Evolutionary conservation across 2,113 vertebrate species (phyloP).

Genomic region (Triplophysa dalaica): DNA sequence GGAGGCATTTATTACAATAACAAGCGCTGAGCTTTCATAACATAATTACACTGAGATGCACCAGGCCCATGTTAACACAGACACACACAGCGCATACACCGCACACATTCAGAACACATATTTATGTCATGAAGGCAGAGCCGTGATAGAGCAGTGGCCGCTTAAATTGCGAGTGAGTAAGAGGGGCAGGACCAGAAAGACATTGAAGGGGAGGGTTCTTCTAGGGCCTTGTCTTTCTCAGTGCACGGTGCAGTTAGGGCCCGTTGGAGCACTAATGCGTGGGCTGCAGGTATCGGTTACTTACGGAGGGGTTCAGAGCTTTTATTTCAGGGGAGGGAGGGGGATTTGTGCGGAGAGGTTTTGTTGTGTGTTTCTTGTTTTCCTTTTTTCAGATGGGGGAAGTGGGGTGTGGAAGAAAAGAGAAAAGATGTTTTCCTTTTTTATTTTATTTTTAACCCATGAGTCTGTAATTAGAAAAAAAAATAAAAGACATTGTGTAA

Average conservation of each 20-base stretch:
- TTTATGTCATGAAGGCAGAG: conserved; percentile 65
- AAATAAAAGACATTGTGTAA: conserved; percentile 79
- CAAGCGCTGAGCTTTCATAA: conserved; percentile 73
- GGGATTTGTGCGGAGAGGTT: conserved; percentile 62
- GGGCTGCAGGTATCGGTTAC: conserved; percentile 62
- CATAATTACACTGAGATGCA: conserved; percentile 39
- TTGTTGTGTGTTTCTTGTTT: conserved; percentile 42
- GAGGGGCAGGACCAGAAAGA: conserved; percentile 66
- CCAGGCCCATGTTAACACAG: conserved; percentile 50
- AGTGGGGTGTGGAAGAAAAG: conserved; percentile 61
- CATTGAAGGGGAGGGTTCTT: conserved; percentile 50
- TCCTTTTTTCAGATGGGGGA: conserved; percentile 59
- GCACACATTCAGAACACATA: conserved; percentile 61
- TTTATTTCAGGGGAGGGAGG: conserved; percentile 65
- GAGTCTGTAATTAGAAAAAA: conserved; percentile 79
- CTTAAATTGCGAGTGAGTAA: conserved; percentile 62
- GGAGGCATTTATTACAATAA: conserved; percentile 82
- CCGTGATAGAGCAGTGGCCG: conserved; percentile 59
- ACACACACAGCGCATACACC: conserved; percentile 40
- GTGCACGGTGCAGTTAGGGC: conserved; percentile 70
- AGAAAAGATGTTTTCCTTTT: conserved; percentile 70
- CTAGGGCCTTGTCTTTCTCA: conserved; percentile 63
- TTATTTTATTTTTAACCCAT: conserved; percentile 82
- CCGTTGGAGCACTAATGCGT: conserved; percentile 62
- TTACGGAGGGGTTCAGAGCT: conserved; percentile 62